A percentile compares a stretch with the other conserved stretches of the same genome.
phyloP scores from a whole-genome alignment of 1,140 invertebrate genomes.

The Hylaeus anthracinus region DNA sequence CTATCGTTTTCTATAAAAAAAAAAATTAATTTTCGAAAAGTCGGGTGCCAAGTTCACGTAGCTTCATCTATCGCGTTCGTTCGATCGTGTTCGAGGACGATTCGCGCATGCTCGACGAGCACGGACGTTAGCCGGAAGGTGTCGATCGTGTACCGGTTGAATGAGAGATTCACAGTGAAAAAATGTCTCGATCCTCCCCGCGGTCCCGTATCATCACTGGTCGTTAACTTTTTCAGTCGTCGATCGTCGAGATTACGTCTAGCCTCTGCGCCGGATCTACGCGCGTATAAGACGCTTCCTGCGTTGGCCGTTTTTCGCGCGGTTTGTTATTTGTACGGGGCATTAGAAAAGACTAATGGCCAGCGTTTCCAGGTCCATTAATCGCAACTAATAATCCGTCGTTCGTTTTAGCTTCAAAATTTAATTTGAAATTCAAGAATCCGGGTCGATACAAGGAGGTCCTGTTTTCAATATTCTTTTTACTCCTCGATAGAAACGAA shows the following conservation, averaged over 20 bases:
- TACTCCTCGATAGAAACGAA: too few species aligned
- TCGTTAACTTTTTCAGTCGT: constrained; percentile 39
- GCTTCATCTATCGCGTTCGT: neutral
- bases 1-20: too few species aligned
- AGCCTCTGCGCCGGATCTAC: constrained; percentile 6
- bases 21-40: too few species aligned
- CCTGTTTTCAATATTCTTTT: too few species aligned
- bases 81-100: neutral
- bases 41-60: too few species aligned
- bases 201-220: constrained; percentile 20
- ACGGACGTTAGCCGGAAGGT: constrained; percentile 4
- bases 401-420: too few species aligned
- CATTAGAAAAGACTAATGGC: neutral
- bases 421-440: too few species aligned
- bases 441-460: too few species aligned
- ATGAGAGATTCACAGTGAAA: constrained; percentile 32
- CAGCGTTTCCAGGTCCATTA: neutral
- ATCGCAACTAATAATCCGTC: too few species aligned
- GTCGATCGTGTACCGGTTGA: constrained; percentile 16
- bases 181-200: neutral
- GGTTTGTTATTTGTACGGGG: neutral
- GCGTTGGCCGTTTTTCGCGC: constrained; percentile 6
- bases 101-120: neutral
- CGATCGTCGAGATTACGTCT: constrained; percentile 35
- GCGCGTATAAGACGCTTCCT: constrained; percentile 4